Percentiles rank a stretch among this genome's conserved stretches.
Evolutionary conservation across 2,113 vertebrate genomes (phyloP).

Genomic region (Anser cygnoides): DNA sequence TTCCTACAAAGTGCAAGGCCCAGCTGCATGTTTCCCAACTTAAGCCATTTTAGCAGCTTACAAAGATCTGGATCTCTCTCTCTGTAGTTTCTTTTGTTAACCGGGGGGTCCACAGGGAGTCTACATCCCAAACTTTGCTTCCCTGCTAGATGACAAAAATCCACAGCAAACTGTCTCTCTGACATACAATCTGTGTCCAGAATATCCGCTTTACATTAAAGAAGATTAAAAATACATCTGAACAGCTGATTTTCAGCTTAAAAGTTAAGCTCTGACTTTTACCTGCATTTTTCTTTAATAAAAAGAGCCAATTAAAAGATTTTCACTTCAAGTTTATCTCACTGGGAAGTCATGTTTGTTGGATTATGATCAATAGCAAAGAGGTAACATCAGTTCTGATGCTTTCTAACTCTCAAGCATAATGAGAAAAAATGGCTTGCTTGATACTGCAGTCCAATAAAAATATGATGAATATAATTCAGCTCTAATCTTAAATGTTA

Average conservation of each 20-base stretch:
- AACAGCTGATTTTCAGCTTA: neutral
- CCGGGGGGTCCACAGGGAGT: neutral
- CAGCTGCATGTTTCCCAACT: neutral
- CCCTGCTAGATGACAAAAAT: neutral
- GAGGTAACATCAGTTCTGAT: neutral
- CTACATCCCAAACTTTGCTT: neutral
- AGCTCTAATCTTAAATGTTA: neutral
- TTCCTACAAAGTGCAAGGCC: neutral
- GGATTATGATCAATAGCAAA: neutral
- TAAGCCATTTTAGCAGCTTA: neutral
- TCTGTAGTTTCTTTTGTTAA: neutral
- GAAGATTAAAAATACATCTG: neutral
- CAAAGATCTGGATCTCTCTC: neutral
- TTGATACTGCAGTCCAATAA: neutral
- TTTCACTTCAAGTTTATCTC: neutral
- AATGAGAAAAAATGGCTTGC: neutral
- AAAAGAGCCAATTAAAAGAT: neutral
- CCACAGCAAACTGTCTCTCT: neutral
- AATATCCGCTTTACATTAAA: neutral
- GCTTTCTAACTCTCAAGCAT: neutral
- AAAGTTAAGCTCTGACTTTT: neutral
- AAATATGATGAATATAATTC: neutral
- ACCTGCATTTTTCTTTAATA: neutral
- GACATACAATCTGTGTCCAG: neutral
- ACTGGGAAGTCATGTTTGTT: neutral